Base-by-base conservation (phyloP, 1,140 invertebrate genomes). In the Micrasema longulum region DNA sequence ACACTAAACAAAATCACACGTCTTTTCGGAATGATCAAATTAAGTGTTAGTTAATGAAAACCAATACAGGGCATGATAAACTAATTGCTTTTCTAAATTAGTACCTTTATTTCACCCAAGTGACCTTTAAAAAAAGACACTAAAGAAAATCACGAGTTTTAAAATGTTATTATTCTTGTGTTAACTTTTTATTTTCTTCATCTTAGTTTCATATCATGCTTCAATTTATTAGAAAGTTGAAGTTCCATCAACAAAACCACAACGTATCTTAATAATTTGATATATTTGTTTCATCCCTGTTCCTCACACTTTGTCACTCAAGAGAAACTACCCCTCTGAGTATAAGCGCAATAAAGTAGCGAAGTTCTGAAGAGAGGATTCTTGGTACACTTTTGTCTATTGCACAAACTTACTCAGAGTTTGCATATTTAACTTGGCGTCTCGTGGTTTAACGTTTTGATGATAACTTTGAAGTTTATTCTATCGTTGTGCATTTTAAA, bases 361-460 rank as follows among this genome's bases (percentile, higher is more conserved):
- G 36, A 57, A 41, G 31, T 60, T 60, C 31, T 10, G 9, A 38
- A 60, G 31, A 16, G 55, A 38, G 55, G 36, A 60, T 26, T 11
- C 31, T 38, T 16, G 4, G 14, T 16, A 60, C 9, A 38, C 11
- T 38, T 60, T 60, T 60, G 55, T 60, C 55, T 60, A 18, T 18
- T 10, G 31, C 35, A 18, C 10, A 38, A 60, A 38, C 31, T 38
- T 41, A 41, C 11, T 31, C 23, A 12, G 11, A 55, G 26, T 60
- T 60, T 60, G 16, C 31, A 60, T 60, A 60, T 60, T 60, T 38
- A 60, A 38, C 55, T 60, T 18, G n/a, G 55, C 16, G 50, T 53
- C 55, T 35, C 20, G n/a, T 1, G 31, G 22, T 53, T 53, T 53
- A 53, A 22, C 23, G 26, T 26, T 55, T 31, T 11, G 23, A 11